These are phyloP conservation scores for Neopipo cinnamomea DNA, from an alignment of 2,113 vertebrate genomes.

Conservation along the genomic window DNA sequence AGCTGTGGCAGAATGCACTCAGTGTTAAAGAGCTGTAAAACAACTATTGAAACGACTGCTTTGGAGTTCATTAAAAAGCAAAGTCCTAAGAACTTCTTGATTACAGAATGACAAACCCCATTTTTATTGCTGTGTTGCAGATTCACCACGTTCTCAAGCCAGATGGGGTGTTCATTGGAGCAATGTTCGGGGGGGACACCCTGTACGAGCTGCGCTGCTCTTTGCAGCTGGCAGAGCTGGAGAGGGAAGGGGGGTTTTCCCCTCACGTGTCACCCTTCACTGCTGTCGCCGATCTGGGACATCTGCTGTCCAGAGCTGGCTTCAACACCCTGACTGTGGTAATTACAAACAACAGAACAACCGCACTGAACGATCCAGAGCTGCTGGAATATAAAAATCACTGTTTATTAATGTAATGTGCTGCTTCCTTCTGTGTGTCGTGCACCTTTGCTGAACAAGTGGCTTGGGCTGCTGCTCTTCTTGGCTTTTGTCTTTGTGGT, in stretches of 20 bases:
- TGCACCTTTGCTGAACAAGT: not conserved
- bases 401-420: not conserved
- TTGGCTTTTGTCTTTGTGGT: not conserved
- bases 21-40: not conserved
- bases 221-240: constrained; percentile 89
- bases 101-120: fast-evolving
- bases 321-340: constrained; percentile 95
- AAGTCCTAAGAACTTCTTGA: not conserved
- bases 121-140: constrained; percentile 59
- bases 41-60: fast-evolving
- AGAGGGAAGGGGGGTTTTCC: constrained; percentile 92
- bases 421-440: not conserved
- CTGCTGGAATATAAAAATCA: not conserved
- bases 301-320: constrained; percentile 87
- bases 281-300: constrained; percentile 86
- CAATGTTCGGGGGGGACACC: constrained; percentile 91
- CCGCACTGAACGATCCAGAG: not conserved
- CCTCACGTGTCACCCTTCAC: constrained; percentile 91
- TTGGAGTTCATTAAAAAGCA: not conserved
- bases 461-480: not conserved
- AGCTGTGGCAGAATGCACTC: not conserved
- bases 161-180: constrained; percentile 90
- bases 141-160: constrained; percentile 89
- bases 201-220: constrained; percentile 95
- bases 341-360: constrained; percentile 39